Evolutionary conservation across 2,113 vertebrate species (phyloP).

Genomic region (Petromus typicus): DNA sequence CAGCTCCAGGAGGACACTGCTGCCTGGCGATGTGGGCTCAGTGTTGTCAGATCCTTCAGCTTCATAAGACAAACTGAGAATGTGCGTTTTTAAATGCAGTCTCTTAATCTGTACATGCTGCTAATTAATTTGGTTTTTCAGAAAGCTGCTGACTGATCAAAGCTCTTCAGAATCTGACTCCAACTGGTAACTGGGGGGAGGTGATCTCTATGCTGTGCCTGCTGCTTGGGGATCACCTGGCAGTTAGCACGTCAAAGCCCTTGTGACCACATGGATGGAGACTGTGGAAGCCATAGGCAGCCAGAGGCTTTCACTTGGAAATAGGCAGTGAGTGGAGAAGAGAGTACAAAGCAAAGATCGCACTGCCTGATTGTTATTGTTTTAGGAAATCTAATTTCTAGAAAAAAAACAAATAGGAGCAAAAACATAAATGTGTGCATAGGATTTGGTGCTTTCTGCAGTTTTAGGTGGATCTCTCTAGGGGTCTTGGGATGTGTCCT

Average conservation of each 20-base stretch:
- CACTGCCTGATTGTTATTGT: not conserved
- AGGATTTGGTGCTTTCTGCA: not conserved
- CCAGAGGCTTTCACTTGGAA: not conserved
- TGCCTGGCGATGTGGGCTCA: not conserved
- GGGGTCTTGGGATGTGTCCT: not conserved
- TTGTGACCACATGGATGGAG: conserved; percentile 36
- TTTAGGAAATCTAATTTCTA: not conserved
- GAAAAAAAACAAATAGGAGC: not conserved
- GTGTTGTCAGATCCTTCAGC: conserved; percentile 62
- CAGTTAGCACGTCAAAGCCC: not conserved
- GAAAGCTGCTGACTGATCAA: conserved; percentile 60
- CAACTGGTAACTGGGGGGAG: not conserved
- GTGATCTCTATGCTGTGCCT: not conserved
- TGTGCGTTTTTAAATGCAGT: conserved; percentile 66
- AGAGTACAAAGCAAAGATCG: not conserved
- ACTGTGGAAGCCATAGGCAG: not conserved
- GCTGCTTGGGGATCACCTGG: not conserved
- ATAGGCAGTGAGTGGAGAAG: not conserved
- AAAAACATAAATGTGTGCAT: not conserved
- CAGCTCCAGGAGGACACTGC: not conserved
- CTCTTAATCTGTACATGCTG: conserved; percentile 72
- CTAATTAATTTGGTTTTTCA: conserved; percentile 73
- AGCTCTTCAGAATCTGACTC: conserved; percentile 22
- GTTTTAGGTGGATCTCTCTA: not conserved
- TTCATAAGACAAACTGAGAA: conserved; percentile 70